phyloP scores from a whole-genome alignment of 2,797 vertebrate genomes.

The Synaphobranchus kaupii region DNA sequence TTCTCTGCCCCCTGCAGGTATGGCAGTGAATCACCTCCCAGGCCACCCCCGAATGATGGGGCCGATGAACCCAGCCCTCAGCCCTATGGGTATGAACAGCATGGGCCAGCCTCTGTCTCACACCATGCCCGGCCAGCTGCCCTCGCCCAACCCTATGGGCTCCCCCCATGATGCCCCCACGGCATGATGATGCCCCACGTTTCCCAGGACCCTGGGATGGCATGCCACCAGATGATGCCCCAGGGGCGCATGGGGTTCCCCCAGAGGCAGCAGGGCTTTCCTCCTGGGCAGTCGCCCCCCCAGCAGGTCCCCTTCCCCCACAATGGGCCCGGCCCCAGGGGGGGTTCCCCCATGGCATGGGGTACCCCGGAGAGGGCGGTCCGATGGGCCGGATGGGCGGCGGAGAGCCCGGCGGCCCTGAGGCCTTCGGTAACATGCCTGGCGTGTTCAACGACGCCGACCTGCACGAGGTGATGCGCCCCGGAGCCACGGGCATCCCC shows the following conservation, averaged over 20 bases:
- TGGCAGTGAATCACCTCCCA: slow-evolving; percentile 92
- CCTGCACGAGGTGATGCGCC: slow-evolving; percentile 97
- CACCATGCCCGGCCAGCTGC: slow-evolving; percentile 91
- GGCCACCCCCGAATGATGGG: slow-evolving; percentile 95
- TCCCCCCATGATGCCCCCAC: slow-evolving; percentile 86
- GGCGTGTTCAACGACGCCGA: slow-evolving; percentile 95
- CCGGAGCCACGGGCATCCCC: slow-evolving; percentile 93
- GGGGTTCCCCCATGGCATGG: slow-evolving; percentile 91
- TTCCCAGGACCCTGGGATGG: slow-evolving; percentile 90
- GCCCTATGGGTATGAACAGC: slow-evolving; percentile 91
- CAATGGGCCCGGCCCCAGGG: slow-evolving; percentile 91
- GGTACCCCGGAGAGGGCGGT: slow-evolving; percentile 92
- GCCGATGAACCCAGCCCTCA: slow-evolving; percentile 88
- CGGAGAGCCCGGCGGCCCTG: slow-evolving; percentile 88
- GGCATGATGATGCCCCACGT: slow-evolving; percentile 94
- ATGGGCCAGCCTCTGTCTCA: slow-evolving; percentile 94
- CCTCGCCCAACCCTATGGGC: slow-evolving; percentile 93
- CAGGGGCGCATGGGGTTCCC: slow-evolving; percentile 96
- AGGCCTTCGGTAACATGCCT: slow-evolving; percentile 93
- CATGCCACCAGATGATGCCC: slow-evolving; percentile 85
- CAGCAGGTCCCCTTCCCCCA: slow-evolving; percentile 96
- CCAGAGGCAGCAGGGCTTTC: slow-evolving; percentile 87
- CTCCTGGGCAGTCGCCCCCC: slow-evolving; percentile 94
- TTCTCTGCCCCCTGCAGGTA: slow-evolving; percentile 73
- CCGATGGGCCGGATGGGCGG: slow-evolving; percentile 89